Conservation (phyloP, 2,113 vertebrate species). For the Micronycteris hirsuta region DNA sequence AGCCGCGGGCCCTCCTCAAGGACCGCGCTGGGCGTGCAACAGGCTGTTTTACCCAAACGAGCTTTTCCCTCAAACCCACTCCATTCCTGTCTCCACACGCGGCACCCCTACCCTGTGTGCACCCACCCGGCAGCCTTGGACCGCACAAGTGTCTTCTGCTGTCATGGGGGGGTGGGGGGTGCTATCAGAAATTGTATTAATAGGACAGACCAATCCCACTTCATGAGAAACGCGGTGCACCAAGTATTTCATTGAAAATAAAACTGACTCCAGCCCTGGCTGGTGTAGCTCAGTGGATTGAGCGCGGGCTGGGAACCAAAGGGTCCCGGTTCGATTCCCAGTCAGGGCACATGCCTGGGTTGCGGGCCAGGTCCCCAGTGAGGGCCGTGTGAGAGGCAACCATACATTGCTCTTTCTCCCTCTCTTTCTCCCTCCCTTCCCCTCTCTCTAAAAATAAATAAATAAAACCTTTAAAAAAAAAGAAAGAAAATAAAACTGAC, state of each 20-base stretch:
- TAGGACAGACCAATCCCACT: background rate
- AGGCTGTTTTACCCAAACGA: accelerated
- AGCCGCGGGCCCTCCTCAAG: background rate
- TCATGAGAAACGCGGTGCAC: background rate
- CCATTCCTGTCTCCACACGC: background rate
- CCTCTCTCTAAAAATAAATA: too few species aligned
- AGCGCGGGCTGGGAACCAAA: too few species aligned
- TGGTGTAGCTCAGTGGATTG: too few species aligned
- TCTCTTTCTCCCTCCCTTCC: too few species aligned
- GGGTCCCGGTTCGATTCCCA: too few species aligned
- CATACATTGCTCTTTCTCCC: too few species aligned
- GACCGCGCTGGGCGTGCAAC: background rate
- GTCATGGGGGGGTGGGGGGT: too few species aligned
- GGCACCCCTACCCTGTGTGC: accelerated
- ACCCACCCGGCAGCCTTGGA: accelerated
- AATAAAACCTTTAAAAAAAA: too few species aligned
- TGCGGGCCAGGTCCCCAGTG: too few species aligned
- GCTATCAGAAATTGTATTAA: background rate
- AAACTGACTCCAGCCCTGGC: background rate
- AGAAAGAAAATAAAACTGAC: background rate
- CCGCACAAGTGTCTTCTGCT: background rate
- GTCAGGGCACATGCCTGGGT: too few species aligned
- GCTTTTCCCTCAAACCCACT: background rate
- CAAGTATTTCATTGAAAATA: background rate
- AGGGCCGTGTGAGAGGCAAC: too few species aligned